These are phyloP conservation scores for Gryon sp. DNA, from an alignment of 1,140 invertebrate species.

Conservation along the genomic window DNA sequence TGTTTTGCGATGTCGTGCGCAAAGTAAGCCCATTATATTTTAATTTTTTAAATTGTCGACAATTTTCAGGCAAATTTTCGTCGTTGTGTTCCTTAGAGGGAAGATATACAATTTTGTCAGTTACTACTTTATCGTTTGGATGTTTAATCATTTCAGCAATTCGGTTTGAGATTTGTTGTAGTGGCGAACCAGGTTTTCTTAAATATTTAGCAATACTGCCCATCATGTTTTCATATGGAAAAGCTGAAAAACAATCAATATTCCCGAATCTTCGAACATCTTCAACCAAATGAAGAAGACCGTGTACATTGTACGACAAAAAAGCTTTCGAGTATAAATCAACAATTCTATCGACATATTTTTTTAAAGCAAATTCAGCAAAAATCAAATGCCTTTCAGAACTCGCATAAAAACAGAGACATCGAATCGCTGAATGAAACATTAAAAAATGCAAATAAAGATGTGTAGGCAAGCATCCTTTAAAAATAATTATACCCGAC, in stretches of 20 bases:
- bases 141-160: constrained; percentile 4
- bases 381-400: no score
- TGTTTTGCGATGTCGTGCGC: no score
- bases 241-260: constrained; percentile 29
- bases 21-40: no score
- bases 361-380: constrained; percentile 12
- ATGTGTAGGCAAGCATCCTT: background rate
- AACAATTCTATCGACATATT: constrained; percentile 4
- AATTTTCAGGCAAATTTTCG: no score
- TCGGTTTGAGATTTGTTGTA: constrained; percentile 34
- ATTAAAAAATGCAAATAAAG: background rate
- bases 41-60: no score
- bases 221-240: constrained; percentile 38
- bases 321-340: constrained; percentile 16
- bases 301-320: constrained; percentile 36
- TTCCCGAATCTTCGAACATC: constrained; percentile 26
- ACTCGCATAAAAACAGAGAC: background rate
- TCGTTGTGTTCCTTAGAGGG: no score
- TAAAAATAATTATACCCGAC: background rate
- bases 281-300: constrained; percentile 26
- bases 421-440: background rate
- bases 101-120: no score
- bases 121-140: no score
- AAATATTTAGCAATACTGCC: constrained; percentile 17
- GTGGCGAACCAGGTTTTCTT: constrained; percentile 6